Percentiles rank a stretch among this genome's conserved stretches.
Conservation (phyloP, 2,113 vertebrate species). For the Platycercus adscitus region DNA sequence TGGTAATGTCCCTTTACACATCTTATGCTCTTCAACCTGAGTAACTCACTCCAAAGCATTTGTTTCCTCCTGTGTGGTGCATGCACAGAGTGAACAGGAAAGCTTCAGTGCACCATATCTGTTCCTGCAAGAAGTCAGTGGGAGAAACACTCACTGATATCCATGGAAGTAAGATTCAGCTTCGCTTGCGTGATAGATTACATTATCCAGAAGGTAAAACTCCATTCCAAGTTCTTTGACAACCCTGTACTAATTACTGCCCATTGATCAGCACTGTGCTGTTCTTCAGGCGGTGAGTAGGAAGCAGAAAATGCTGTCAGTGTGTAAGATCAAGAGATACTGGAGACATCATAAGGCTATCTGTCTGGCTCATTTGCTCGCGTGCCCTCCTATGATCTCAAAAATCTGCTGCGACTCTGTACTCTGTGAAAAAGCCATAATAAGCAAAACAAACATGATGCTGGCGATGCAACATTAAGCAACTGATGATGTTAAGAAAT, state of each 20-base stretch:
- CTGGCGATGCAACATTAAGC: conserved; percentile 50
- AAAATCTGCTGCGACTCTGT: background rate
- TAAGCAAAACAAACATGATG: conserved; percentile 40
- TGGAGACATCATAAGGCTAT: background rate
- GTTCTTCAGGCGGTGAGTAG: background rate
- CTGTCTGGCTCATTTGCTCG: conserved; percentile 12
- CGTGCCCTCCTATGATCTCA: background rate
- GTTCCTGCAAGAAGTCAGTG: background rate
- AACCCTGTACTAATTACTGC: background rate
- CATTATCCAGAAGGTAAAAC: background rate
- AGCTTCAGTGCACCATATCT: background rate
- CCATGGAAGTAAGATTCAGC: background rate
- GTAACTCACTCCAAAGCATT: background rate
- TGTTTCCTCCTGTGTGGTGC: background rate
- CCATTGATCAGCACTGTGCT: background rate
- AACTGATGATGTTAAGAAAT: conserved; percentile 53
- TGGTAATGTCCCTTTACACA: background rate
- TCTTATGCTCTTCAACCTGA: background rate
- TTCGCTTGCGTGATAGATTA: background rate
- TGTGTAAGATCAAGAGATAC: background rate
- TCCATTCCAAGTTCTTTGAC: background rate
- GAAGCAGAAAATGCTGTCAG: background rate
- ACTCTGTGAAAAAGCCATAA: conserved; percentile 1
- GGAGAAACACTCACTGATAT: background rate
- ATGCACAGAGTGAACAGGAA: background rate